A percentile compares a stretch with the other conserved stretches of the same genome.
These are phyloP conservation scores for Nothobranchius kuhntae DNA, from an alignment of 2,113 vertebrate species.

Conservation along the genomic window DNA sequence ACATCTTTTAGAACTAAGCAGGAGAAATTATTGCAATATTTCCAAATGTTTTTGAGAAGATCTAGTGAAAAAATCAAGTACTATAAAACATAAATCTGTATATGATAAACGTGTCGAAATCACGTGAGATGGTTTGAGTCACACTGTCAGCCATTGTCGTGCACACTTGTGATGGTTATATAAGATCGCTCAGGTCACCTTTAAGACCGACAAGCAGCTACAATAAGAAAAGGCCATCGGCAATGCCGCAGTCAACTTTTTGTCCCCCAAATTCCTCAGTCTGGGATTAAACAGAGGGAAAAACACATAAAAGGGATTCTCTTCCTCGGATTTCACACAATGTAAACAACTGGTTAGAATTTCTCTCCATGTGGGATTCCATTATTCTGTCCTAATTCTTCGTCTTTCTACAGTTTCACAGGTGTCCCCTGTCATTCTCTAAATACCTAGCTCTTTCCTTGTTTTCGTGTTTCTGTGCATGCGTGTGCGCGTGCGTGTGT, in stretches of 20 bases:
- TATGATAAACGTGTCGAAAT: not conserved
- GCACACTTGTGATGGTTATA: conserved; percentile 21
- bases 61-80: too few relatives aligned
- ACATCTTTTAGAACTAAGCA: too few relatives aligned
- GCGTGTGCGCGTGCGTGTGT: too few relatives aligned
- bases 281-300: conserved; percentile 17
- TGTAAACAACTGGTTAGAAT: conserved; percentile 51
- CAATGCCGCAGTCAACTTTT: conserved; percentile 29
- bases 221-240: conserved; percentile 33
- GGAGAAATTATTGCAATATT: too few relatives aligned
- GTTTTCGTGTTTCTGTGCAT: not conserved
- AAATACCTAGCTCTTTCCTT: conserved; percentile 12
- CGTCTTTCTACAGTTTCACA: conserved; percentile 20
- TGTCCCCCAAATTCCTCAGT: conserved; percentile 3
- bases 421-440: conserved; percentile 35
- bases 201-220: conserved; percentile 27
- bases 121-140: not conserved
- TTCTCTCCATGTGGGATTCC: conserved; percentile 43
- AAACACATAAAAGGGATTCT: conserved; percentile 8
- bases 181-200: conserved; percentile 17
- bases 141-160: conserved; percentile 14
- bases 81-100: not conserved
- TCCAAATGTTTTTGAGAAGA: too few relatives aligned
- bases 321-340: conserved; percentile 22
- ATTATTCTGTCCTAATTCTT: not conserved